Evolutionary conservation across 2,113 vertebrate genomes (phyloP), one percentile per base, ranked within the genome.

Genomic region (Albula goreensis): DNA sequence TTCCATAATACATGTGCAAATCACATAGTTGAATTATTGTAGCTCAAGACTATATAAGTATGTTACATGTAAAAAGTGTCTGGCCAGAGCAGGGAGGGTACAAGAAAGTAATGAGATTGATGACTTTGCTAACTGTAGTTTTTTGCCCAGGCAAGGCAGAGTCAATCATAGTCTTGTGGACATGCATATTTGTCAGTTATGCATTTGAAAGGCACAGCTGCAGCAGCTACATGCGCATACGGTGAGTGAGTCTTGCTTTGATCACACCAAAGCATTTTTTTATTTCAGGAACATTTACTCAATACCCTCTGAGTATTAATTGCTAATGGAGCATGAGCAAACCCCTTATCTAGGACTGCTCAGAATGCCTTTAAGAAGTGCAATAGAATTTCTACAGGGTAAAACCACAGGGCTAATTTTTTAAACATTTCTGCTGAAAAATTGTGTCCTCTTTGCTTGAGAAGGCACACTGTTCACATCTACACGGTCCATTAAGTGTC

Each of bases 401-500:
- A 1, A 74, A 31, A 15, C 78, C 78, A 11, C 17, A 79, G 41
- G 25, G 41, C 78, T 79, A 12, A 50, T 79, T 79, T 79, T 70
- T 79, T 79, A 79, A 79, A 79, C 78, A 79, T 50, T 17, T 48
- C 78, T 50, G 78, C 41, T 79, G 70, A 31, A 74, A 70, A 74
- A 79, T 17, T 6, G 13, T 66, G 49, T 83, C 53, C 41, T 17
- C 60, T 66, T 83, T 83, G 41, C 82, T 50, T 49, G 41, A 83
- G 50, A 83, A 15, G 48, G 10, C 52, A 41, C 57, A 83, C 82
- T 31, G 8, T 22, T 74, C 70, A 56, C 60, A 50, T 83, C 48
- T 0, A 15, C 82, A 74, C 63, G 82, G 60, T 83, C 63, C 82
- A 70, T 83, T 83, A 83, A 74, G 63, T 74, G 63, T 56, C 60